Base-by-base conservation (phyloP, 2,888 invertebrate genomes). In the Mythimna albipuncta region DNA sequence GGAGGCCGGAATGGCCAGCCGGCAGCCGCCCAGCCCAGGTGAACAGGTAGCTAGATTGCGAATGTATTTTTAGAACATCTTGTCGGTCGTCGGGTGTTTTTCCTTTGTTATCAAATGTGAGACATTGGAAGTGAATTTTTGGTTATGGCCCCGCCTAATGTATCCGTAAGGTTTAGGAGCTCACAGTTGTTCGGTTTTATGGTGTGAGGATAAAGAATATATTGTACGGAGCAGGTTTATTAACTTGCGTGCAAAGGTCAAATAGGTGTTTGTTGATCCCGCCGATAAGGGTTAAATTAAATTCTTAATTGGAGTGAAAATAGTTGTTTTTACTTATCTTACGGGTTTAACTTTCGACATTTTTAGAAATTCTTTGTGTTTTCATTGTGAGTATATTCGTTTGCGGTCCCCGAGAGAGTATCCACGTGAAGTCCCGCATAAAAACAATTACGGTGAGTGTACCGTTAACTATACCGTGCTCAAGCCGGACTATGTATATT, bases 1-100 rank as follows among this genome's bases (percentile, higher is more conserved):
- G 94, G 91, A 95, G 95, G 94, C 93, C 94, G 94, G 94, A 94
- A 95, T 93, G 94, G 95, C 93, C 94, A 93, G 94, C 93, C 93
- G 94, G 93, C 95, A 95, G 95, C 57, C 57, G 57, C 57, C 58
- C 57, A 58, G 94, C 93, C 93, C 95, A 95, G 95, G 95, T 95
- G 95, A 95, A 92, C 95, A 95, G 95, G 95, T 95, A 94, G 93
- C 93, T 93, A 95, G 94, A 95, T 95, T 95, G 94, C 92, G 91
- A 94, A 94, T 93, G 95, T 96, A 96, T 96, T 96, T 95, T 96
- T 94, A 94, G 94, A 95, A 92, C 95, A 94, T 95, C 95, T 96
- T 96, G 94, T 92, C 94, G 93, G 93, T 93, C 93, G 93, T 92
- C 88, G 91, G 92, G 94, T 95, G 94, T 94, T 95, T 95, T 95